Base-by-base conservation (phyloP, 2,113 vertebrate species). In the Sterrhoptilus dennistouni region DNA sequence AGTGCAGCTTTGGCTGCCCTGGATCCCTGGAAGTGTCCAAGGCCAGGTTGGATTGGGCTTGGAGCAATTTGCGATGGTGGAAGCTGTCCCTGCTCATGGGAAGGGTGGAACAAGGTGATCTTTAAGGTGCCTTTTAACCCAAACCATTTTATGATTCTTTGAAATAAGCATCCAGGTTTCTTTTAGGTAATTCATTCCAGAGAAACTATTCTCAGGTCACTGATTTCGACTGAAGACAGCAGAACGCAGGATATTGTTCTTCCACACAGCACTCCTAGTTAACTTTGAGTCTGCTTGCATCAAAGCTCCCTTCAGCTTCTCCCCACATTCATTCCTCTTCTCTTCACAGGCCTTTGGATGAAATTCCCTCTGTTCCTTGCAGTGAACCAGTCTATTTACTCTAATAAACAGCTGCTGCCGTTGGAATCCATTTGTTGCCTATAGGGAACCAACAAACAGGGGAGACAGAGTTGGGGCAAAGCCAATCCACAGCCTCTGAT, bases 21-120 rank as follows among this genome's bases (percentile, higher is more conserved):
- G n/a, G n/a, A n/a, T n/a, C n/a, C n/a, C n/a, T n/a, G n/a, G n/a
- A n/a, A n/a, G n/a, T n/a, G n/a, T 5, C 28, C n/a, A 6, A 47
- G 40, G 9, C 49, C 28, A 38, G 18, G 28, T 0, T 54, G 27
- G 22, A 38, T 0, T 0, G 10, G 7, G 4, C 22, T 14, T 27
- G 50, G 9, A 40, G 14, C 9, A 64, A 0, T 9, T 18, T 53
- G 38, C 33, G 8, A 27, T 0, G 24, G 23, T 47, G 28, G 16
- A 9, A 54, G 14, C 1, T 64, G 6, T 24, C 19, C 3, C 40
- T 64, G 19, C 12, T 5, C 24, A 15, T 28, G 7, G 28, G 9
- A 18, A 13, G 24, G 2, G 2, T 17, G 8, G 3, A 23, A 24
- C 14, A 8, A 2, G 8, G 2, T 85, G 12, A 31, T 14, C 44